These are phyloP conservation scores for Vesta saturnalis DNA, from an alignment of 2,888 invertebrate species.

Conservation along the genomic window DNA sequence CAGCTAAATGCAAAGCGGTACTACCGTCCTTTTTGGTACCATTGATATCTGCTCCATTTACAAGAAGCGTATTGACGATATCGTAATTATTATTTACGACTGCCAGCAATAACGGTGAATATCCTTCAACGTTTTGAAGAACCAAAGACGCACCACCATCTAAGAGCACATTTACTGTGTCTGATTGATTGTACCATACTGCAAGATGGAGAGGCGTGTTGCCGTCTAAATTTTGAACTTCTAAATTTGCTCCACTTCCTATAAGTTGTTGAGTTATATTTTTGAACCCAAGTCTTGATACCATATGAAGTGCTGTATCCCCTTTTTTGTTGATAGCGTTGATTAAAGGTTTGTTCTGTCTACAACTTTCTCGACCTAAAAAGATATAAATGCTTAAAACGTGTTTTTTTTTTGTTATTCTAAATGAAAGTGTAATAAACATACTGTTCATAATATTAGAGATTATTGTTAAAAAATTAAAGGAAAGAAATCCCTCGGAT, in stretches of 20 bases:
- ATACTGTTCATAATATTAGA: too few species aligned
- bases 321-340: constrained; percentile 3
- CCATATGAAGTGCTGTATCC: constrained; percentile 3
- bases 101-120: constrained; percentile 47
- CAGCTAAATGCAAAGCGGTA: not conserved
- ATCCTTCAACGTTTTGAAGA: constrained; percentile 43
- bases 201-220: constrained; percentile 47
- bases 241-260: not conserved
- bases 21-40: constrained; percentile 7
- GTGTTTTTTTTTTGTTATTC: too few species aligned
- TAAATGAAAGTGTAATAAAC: not conserved
- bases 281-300: not conserved
- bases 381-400: too few species aligned
- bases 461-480: too few species aligned
- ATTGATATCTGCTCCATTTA: constrained; percentile 6
- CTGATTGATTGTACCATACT: constrained; percentile 37
- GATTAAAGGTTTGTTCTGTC: not conserved
- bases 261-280: constrained; percentile 17
- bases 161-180: constrained; percentile 37
- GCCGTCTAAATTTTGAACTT: constrained; percentile 39
- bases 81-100: constrained; percentile 25
- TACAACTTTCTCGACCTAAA: not conserved
- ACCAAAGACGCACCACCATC: constrained; percentile 43
- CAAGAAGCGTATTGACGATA: not conserved
- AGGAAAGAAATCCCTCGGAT: too few species aligned